Conservation (phyloP, 2,888 invertebrate species). For the Lochmaea capreae region DNA sequence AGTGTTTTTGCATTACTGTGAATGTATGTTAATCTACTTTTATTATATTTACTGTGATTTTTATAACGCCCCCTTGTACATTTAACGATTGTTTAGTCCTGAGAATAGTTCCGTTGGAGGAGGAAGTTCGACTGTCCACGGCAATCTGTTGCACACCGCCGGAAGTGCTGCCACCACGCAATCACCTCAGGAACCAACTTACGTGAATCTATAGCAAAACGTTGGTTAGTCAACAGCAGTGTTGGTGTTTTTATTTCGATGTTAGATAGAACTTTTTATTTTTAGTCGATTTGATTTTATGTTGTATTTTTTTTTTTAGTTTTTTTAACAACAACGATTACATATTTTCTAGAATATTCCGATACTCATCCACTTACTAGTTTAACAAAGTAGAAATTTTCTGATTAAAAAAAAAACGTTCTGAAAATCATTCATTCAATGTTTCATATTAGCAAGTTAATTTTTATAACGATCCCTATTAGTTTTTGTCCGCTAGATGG, state of each 20-base stretch:
- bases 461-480: no score
- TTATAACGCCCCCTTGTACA: conserved; percentile 63
- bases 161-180: conserved; percentile 72
- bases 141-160: conserved; percentile 65
- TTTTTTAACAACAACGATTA: conserved; percentile 2
- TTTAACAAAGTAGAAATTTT: background rate
- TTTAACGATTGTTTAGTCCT: conserved; percentile 67
- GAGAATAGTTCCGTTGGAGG: conserved; percentile 63
- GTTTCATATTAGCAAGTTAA: no score
- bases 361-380: background rate
- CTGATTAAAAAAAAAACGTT: no score
- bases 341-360: conserved; percentile 8
- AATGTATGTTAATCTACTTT: conserved; percentile 41
- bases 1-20: conserved; percentile 39
- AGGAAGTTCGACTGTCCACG: conserved; percentile 63
- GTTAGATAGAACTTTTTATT: conserved; percentile 48
- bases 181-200: conserved; percentile 89
- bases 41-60: conserved; percentile 36
- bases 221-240: conserved; percentile 67
- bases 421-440: no score
- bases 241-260: conserved; percentile 58
- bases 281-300: conserved; percentile 38
- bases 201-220: conserved; percentile 89
- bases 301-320: conserved; percentile 27
- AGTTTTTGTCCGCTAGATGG: no score